Evolutionary conservation across 2,888 invertebrate species (phyloP), one percentile per base, ranked within the genome.

Genomic region (Trachelus tabidus): DNA sequence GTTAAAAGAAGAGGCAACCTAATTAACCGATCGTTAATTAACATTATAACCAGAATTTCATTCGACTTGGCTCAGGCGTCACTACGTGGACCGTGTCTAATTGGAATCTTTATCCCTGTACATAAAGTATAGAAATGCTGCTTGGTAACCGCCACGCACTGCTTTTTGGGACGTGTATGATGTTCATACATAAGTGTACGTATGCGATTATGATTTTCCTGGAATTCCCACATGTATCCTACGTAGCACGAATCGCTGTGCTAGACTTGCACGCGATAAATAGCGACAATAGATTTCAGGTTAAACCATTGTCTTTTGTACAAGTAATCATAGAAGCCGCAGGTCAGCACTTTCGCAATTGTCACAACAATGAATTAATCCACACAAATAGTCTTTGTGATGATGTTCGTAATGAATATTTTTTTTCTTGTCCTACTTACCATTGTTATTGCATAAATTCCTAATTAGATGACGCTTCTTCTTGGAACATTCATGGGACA

Each of bases 51-150:
- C 74, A 75, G 77, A 79, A 80, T 74, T 79, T 78, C 75, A 81
- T 83, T 73, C 76, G 74, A 80, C 79, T 81, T 82, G 77, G 69
- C 77, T 79, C 79, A 76, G 75, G 74, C n/a, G 35, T 30, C 34
- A 79, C 31, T 81, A 79, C 81, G 80, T 78, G 77, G 78, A 84
- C 80, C 84, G 84, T 84, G 79, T 85, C 84, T 84, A 84, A 84
- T 80, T 79, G 83, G 83, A 80, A 75, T 34, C 73, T 71, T 33
- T 71, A 71, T 71, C 71, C 31, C 4, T 23, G 56, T 56, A 56
- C 23, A 56, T 56, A 56, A 56, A 56, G 23, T 56, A 56, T 56
- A 56, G 56, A 23, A 23, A 56, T 23, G 23, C 23, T 23, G 56
- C 56, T 23, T 56, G 23, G 56, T 56, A 56, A 56, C 56, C 56